Conservation (phyloP, 92 coral and sea anemone species). For the Epizoanthus fatuus region DNA sequence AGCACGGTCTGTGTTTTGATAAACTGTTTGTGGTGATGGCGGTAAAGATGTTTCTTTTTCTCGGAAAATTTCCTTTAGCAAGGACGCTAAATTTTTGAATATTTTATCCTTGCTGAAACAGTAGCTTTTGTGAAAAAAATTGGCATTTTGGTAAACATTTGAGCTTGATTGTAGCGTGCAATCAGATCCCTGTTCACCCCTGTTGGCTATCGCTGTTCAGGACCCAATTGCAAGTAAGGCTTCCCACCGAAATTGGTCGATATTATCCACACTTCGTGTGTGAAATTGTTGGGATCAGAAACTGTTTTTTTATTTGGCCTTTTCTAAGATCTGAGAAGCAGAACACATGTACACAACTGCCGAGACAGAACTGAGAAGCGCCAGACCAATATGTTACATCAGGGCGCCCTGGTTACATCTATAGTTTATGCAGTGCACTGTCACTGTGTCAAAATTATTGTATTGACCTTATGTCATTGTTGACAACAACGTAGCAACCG, state of each 20-base stretch:
- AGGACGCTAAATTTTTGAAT: slow-evolving; percentile 84
- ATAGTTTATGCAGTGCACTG: too few relatives aligned
- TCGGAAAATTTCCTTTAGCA: not conserved
- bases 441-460: not conserved
- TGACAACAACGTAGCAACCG: slow-evolving; percentile 3
- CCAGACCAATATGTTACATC: too few relatives aligned
- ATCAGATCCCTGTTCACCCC: slow-evolving; percentile 13
- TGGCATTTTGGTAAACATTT: slow-evolving; percentile 25
- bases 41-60: not conserved
- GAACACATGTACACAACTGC: too few relatives aligned
- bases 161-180: slow-evolving; percentile 5
- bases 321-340: too few relatives aligned
- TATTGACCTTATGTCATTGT: not conserved
- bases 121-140: slow-evolving; percentile 42
- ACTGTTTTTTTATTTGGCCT: not conserved
- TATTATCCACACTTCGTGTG: not conserved
- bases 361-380: too few relatives aligned
- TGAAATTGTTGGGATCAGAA: not conserved
- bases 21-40: not conserved
- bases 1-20: too few relatives aligned
- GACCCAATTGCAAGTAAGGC: slow-evolving; percentile 3
- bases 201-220: not conserved
- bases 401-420: too few relatives aligned
- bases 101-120: slow-evolving; percentile 60
- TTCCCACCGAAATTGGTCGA: not conserved